Percentiles rank a stretch among this genome's conserved stretches.
These are phyloP conservation scores for Rhamnusium bicolor DNA, from an alignment of 2,888 invertebrate species.

Conservation along the genomic window DNA sequence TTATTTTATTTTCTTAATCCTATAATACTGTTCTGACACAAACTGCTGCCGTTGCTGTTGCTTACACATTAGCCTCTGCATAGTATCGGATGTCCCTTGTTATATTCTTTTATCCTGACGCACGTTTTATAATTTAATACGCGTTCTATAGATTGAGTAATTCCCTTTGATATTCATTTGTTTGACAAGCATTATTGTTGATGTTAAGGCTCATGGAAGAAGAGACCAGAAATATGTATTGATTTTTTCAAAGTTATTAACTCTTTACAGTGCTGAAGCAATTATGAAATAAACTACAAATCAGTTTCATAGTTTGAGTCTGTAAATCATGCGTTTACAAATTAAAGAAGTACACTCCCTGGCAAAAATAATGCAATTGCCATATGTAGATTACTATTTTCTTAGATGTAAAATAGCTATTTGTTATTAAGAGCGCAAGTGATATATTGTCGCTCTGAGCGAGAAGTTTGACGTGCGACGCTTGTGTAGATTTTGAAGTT, in stretches of 20 bases:
- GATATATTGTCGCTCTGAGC: too few relatives aligned
- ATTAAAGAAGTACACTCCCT: too few relatives aligned
- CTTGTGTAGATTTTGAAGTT: too few relatives aligned
- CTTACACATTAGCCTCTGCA: conserved; percentile 51
- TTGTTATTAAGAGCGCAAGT: too few relatives aligned
- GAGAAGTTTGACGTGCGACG: too few relatives aligned
- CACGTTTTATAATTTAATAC: conserved; percentile 58
- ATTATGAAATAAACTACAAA: not conserved
- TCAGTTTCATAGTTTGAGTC: not conserved
- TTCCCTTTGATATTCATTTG: conserved; percentile 51
- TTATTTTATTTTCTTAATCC: conserved; percentile 33
- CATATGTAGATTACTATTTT: too few relatives aligned
- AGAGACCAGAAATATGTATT: conserved; percentile 27
- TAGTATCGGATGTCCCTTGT: conserved; percentile 56
- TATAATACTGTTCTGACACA: conserved; percentile 29
- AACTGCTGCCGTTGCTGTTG: conserved; percentile 34
- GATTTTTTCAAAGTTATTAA: conserved; percentile 5
- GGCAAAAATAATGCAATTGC: too few relatives aligned
- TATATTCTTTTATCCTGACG: conserved; percentile 50
- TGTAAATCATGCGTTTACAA: too few relatives aligned
- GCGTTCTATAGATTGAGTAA: conserved; percentile 52
- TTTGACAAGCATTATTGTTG: conserved; percentile 53
- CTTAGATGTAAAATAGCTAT: too few relatives aligned
- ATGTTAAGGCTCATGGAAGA: conserved; percentile 30
- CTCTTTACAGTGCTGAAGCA: not conserved